Percentiles rank a stretch among this genome's conserved stretches.
Conservation (phyloP, 2,797 vertebrate genomes). For the Trachurus trachurus region DNA sequence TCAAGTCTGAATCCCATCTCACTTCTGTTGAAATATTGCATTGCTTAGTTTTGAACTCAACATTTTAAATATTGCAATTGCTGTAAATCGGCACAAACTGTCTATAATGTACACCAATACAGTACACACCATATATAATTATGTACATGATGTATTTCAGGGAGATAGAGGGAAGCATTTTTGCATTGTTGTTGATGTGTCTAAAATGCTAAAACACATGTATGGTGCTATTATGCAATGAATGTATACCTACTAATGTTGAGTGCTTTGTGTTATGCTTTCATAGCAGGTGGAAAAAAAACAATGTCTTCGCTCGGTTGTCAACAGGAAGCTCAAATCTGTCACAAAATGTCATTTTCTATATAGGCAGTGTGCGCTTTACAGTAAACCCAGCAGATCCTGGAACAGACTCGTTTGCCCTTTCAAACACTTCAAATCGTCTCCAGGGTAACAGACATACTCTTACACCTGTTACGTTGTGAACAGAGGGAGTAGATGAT, state of each 20-base stretch:
- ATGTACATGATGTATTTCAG: neutral
- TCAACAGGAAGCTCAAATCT: constrained; percentile 2
- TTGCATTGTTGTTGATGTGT: neutral
- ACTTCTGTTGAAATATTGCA: neutral
- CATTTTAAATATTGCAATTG: constrained; percentile 26
- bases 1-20: constrained; percentile 16
- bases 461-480: constrained; percentile 66
- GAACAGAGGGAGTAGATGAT: constrained; percentile 56
- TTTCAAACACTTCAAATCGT: constrained; percentile 64
- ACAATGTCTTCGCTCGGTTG: constrained; percentile 3
- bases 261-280: neutral
- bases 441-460: constrained; percentile 78
- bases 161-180: neutral
- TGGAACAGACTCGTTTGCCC: constrained; percentile 53
- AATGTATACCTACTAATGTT: neutral
- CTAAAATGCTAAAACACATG: constrained; percentile 1
- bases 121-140: neutral
- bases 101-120: neutral
- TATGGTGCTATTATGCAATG: neutral
- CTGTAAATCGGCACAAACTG: constrained; percentile 32
- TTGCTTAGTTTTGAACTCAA: constrained; percentile 1
- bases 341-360: constrained; percentile 27
- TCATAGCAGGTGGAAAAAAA: constrained; percentile 16
- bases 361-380: constrained; percentile 35
- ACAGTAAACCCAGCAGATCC: constrained; percentile 43